Evolutionary conservation across 2,888 invertebrate genomes (phyloP).

Genomic region (Caenorhabditis doughertyi): DNA sequence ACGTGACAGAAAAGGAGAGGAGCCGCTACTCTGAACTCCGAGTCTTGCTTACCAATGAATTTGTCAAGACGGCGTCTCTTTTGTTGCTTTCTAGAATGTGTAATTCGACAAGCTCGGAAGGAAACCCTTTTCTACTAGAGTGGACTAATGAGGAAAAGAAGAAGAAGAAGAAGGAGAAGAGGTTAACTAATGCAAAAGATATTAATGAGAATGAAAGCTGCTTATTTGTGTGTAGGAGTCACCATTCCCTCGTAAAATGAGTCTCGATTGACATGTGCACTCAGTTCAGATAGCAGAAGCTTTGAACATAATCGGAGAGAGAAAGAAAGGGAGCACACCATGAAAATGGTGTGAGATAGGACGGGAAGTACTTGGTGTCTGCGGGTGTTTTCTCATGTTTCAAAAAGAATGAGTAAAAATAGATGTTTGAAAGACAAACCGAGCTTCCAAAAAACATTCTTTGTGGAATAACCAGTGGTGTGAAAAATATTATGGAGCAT

Average conservation of each 20-base stretch:
- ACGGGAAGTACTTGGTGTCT: constrained; percentile 21
- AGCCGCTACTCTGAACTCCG: neutral
- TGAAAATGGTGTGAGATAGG: constrained; percentile 24
- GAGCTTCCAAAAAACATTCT: neutral
- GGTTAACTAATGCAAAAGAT: constrained; percentile 12
- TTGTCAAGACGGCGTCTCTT: constrained; percentile 17
- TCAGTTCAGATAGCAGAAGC: constrained; percentile 5
- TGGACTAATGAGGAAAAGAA: constrained; percentile 36
- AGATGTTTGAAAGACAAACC: neutral
- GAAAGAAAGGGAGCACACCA: no score
- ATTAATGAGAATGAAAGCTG: constrained; percentile 11
- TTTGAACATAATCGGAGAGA: constrained; percentile 14
- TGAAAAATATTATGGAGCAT: constrained; percentile 3
- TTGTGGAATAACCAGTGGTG: neutral
- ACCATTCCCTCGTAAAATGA: constrained; percentile 3
- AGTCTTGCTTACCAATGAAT: constrained; percentile 48
- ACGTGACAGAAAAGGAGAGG: constrained; percentile 1
- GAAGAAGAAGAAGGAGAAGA: no score
- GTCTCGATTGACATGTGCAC: constrained; percentile 21
- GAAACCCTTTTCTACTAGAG: constrained; percentile 5
- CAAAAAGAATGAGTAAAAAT: neutral
- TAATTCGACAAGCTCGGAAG: constrained; percentile 16
- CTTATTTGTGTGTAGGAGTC: neutral
- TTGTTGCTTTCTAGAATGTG: constrained; percentile 41
- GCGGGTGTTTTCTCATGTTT: neutral